Percentiles rank a stretch among this genome's conserved stretches.
Evolutionary conservation across 2,797 vertebrate species (phyloP).

Genomic region (Denticeps clupeoides): DNA sequence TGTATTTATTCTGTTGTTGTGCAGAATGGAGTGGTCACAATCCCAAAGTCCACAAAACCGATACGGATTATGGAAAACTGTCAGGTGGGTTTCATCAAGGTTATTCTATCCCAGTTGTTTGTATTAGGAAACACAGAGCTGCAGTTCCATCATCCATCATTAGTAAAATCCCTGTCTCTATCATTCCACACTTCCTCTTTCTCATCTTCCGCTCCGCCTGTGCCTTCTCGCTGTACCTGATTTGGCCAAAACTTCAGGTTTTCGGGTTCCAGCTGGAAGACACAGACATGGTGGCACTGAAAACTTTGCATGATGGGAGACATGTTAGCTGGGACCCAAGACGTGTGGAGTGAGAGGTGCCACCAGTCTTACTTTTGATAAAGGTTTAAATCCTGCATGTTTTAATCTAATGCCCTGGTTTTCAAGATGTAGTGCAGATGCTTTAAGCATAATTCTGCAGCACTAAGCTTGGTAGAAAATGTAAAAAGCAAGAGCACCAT

Average conservation of each 20-base stretch:
- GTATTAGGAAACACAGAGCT: no score
- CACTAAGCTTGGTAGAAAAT: no score
- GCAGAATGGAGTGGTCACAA: constrained; percentile 68
- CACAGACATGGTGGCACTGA: constrained; percentile 47
- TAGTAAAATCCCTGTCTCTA: no score
- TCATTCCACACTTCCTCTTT: neutral
- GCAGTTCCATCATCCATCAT: no score
- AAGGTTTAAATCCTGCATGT: no score
- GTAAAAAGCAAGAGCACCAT: no score
- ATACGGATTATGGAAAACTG: constrained; percentile 64
- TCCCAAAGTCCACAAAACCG: constrained; percentile 68
- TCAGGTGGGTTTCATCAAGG: constrained; percentile 45
- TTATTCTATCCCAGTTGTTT: no score
- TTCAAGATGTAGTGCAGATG: no score
- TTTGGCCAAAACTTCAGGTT: constrained; percentile 41
- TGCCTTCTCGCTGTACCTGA: neutral
- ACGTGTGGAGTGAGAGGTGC: constrained; percentile 35
- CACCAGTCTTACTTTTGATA: no score
- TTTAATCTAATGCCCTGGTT: no score
- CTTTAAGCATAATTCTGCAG: no score
- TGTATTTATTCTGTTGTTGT: constrained; percentile 14
- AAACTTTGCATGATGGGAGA: constrained; percentile 59
- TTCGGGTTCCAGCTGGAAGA: constrained; percentile 56
- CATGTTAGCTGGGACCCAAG: constrained; percentile 62
- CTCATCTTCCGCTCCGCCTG: neutral